Evolutionary conservation across 64 coral and sea anemone species (phyloP), one percentile per base, ranked within the genome.

Genomic region (Pocillopora damicornis): DNA sequence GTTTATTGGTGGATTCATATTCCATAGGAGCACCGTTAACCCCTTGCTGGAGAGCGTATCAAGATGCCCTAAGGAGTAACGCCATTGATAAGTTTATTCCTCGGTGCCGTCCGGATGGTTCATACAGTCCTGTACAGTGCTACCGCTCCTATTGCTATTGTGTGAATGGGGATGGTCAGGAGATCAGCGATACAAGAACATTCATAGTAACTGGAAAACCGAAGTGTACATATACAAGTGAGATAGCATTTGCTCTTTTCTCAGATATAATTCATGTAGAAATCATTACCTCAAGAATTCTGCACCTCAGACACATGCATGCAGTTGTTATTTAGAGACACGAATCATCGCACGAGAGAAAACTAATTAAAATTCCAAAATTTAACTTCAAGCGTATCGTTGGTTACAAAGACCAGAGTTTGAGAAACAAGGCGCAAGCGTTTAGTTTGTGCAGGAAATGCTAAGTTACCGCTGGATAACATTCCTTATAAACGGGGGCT

Each of bases 221-320:
- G 15, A 91, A 59, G 73, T 95, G 93, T 75, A 88, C 89, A 78
- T 58, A 91, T 75, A 78, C 75, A 88, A 90, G 93, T 95, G 37
- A 42, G 89, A 79, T 64, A 17, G 25, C 22, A 58, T 61, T 22
- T 5, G 2, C 11, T 61, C 22, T 71, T 72, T 7, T 37, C 13
- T 62, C 15, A 63, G 11, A 9, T n/a, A 51, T 51, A 51, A 51
- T 51, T 4, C 42, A 51, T 51, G 42, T 51, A 11, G 7, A 3
- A 65, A 83, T 65, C 17, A 64, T 18, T 83, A 67, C 60, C 42
- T 51, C 0, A 7, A 30, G 30, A 30, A 30, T 30, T 51, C 2
- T 51, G 42, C 42, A 51, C 42, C 42, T 51, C 42, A 51, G 42
- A 7, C 7, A 51, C 42, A 51, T 51, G 0, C 42, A 51, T 51